Percentiles rank a stretch among this genome's conserved stretches.
Conservation (phyloP, 2,113 vertebrate genomes). For the Brachypodius melanocephalos region DNA sequence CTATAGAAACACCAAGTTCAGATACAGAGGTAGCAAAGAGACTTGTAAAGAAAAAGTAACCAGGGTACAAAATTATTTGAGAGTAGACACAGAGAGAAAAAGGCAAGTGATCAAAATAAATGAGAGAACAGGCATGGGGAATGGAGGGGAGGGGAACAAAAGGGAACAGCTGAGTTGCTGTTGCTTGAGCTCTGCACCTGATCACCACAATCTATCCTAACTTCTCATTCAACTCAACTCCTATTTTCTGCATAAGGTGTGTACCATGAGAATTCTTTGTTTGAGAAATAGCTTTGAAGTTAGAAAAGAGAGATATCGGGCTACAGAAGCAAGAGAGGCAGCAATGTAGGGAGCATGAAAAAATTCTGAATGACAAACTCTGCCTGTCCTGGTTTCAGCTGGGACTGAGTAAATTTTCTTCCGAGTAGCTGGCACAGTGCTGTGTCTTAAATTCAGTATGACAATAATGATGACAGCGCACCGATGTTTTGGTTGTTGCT, state of each 20-base stretch:
- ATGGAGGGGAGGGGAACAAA: not conserved
- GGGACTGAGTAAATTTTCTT: not conserved
- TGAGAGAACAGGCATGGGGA: not conserved
- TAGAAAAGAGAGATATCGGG: conserved; percentile 6
- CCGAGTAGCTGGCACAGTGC: not conserved
- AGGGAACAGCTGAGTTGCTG: not conserved
- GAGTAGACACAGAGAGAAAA: not conserved
- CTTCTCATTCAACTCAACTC: not conserved
- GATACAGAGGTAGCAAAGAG: not conserved
- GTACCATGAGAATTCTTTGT: not conserved
- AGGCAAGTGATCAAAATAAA: not conserved
- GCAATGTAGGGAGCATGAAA: not conserved
- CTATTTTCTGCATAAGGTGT: not conserved
- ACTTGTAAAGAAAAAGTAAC: not conserved
- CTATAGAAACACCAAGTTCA: not conserved
- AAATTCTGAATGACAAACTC: not conserved
- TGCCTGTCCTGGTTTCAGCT: not conserved
- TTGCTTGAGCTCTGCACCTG: not conserved
- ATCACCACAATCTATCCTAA: not conserved
- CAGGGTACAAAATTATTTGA: not conserved
- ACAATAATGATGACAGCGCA: not conserved
- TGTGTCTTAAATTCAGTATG: not conserved
- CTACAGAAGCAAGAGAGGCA: not conserved
- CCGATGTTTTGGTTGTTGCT: not conserved
- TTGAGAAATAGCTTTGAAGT: conserved; percentile 1